Percentiles rank a stretch among this genome's conserved stretches.
phyloP scores from a whole-genome alignment of 2,797 vertebrate genomes.

The Selene dorsalis region DNA sequence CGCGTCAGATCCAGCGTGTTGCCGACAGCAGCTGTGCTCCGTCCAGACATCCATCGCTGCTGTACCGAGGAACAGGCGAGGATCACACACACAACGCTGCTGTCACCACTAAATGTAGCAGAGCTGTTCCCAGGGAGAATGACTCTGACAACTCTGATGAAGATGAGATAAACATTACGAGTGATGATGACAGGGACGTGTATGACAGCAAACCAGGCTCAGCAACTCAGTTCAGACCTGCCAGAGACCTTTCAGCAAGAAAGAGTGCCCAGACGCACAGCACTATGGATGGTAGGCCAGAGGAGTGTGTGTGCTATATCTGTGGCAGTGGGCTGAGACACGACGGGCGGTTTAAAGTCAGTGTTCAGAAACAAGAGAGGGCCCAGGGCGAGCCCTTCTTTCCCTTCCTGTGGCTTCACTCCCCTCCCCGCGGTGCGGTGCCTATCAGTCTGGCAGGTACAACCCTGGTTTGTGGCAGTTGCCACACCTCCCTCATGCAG shows the following conservation, averaged over 20 bases:
- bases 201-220: constrained; percentile 44
- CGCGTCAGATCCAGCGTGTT: constrained; percentile 70
- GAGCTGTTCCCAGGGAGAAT: constrained; percentile 47
- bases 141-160: constrained; percentile 81
- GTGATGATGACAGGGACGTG: constrained; percentile 80
- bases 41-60: constrained; percentile 69
- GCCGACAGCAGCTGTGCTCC: constrained; percentile 74
- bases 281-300: constrained; percentile 44
- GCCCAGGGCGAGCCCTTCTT: constrained; percentile 90
- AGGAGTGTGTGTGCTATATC: constrained; percentile 88
- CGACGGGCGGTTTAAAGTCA: constrained; percentile 84
- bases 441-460: constrained; percentile 90
- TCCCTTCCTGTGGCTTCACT: constrained; percentile 92
- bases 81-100: constrained; percentile 49
- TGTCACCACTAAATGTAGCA: constrained; percentile 51
- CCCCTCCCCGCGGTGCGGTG: constrained; percentile 86
- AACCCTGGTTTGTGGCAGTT: constrained; percentile 90
- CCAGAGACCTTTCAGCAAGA: constrained; percentile 54
- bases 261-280: constrained; percentile 29
- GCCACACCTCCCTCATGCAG: constrained; percentile 94
- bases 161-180: constrained; percentile 90
- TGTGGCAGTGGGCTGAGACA: constrained; percentile 86
- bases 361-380: constrained; percentile 96
- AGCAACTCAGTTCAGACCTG: constrained; percentile 29
- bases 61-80: constrained; percentile 65